A percentile compares a stretch with the other conserved stretches of the same genome.
phyloP scores from a whole-genome alignment of 2,797 vertebrate genomes.

The Hylomyscus alleni region DNA sequence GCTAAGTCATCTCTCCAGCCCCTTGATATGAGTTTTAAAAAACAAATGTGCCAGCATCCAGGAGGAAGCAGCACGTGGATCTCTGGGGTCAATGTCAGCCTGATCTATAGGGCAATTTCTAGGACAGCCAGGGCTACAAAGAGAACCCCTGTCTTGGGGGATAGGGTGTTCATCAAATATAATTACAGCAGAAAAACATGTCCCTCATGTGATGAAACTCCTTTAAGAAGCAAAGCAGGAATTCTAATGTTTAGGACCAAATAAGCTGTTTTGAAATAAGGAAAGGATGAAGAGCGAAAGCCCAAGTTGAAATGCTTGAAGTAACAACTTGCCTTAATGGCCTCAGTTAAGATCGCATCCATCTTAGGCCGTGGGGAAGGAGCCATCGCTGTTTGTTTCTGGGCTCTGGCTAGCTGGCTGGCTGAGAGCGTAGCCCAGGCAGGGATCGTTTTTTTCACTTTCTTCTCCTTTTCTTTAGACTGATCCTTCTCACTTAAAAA shows the following conservation, averaged over 20 bases:
- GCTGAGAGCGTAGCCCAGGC: constrained; percentile 96
- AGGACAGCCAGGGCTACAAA: background rate
- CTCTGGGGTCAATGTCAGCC: background rate
- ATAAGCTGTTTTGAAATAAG: constrained; percentile 62
- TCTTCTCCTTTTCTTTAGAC: constrained; percentile 95
- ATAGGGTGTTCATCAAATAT: background rate
- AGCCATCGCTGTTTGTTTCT: constrained; percentile 92
- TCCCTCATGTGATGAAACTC: constrained; percentile 2
- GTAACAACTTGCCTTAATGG: constrained; percentile 92
- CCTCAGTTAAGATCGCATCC: constrained; percentile 97
- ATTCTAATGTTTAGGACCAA: too few relatives aligned
- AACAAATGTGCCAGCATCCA: background rate
- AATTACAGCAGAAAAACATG: background rate
- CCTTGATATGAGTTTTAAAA: background rate
- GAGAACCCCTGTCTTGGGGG: background rate
- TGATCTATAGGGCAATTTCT: background rate
- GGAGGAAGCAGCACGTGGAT: background rate
- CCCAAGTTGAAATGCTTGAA: constrained; percentile 50
- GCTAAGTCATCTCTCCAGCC: background rate
- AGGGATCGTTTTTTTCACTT: constrained; percentile 97
- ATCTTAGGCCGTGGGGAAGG: constrained; percentile 95
- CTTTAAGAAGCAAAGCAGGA: constrained; percentile 50
- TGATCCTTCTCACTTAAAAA: constrained; percentile 91
- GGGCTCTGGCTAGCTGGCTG: constrained; percentile 94
- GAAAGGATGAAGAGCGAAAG: constrained; percentile 57